These are phyloP conservation scores for Silurus lanzhouensis DNA, from an alignment of 2,797 vertebrate genomes.

Conservation along the genomic window DNA sequence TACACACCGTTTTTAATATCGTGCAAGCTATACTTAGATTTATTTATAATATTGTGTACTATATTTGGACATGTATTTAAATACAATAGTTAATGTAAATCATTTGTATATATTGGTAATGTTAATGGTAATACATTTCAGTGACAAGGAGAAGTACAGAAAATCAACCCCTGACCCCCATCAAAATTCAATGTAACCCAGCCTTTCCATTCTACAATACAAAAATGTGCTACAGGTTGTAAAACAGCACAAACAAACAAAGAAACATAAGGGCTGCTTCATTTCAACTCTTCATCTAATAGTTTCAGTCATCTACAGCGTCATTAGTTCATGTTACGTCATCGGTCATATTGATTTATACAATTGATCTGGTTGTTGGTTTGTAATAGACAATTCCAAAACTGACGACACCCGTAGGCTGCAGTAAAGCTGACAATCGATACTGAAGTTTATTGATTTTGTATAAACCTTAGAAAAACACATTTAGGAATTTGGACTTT, in stretches of 20 bases:
- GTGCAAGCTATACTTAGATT: background rate
- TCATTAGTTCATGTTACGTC: constrained; percentile 61
- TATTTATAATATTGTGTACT: background rate
- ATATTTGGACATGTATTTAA: background rate
- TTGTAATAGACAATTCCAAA: constrained; percentile 53
- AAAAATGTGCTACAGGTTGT: constrained; percentile 14
- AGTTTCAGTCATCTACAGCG: constrained; percentile 22
- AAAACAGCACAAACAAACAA: background rate
- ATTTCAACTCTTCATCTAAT: constrained; percentile 4
- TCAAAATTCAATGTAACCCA: background rate
- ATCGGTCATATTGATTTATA: constrained; percentile 62
- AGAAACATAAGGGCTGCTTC: background rate
- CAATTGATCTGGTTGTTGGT: constrained; percentile 51
- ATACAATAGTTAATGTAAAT: background rate
- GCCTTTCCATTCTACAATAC: background rate
- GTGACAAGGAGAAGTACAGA: background rate
- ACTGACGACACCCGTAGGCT: constrained; percentile 32
- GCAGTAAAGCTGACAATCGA: constrained; percentile 31
- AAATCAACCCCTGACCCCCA: background rate
- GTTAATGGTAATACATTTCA: background rate
- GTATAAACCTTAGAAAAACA: constrained; percentile 15
- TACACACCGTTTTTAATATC: background rate
- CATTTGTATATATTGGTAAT: background rate
- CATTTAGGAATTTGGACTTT: background rate
- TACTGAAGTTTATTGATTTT: constrained; percentile 37